Conservation (phyloP, 1,140 invertebrate genomes). For the Heliothis subflexa region DNA sequence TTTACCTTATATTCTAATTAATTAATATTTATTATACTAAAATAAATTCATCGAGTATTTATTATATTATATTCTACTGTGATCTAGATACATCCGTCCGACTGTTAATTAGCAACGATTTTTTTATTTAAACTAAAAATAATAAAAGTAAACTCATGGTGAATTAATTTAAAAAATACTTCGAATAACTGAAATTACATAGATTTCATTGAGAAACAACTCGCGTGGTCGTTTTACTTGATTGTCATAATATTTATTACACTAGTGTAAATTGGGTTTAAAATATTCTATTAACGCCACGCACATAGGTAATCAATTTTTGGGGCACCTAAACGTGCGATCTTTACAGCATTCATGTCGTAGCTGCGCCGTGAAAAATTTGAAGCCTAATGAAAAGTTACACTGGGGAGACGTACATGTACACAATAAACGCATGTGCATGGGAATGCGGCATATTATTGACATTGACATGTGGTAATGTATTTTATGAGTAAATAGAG, state of each 20-base stretch:
- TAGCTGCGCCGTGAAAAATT: background rate
- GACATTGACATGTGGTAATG: constrained; percentile 62
- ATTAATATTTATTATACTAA: too few relatives aligned
- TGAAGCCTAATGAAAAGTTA: background rate
- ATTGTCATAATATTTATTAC: constrained; percentile 7
- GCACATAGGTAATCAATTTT: constrained; percentile 6
- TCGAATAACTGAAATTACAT: too few relatives aligned
- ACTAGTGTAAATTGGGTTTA: background rate
- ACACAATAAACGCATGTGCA: constrained; percentile 12
- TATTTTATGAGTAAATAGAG: constrained; percentile 68
- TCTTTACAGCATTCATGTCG: background rate
- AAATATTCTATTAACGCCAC: background rate
- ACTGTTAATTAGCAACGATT: too few relatives aligned
- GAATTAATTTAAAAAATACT: too few relatives aligned
- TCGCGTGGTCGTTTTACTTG: background rate
- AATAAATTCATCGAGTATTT: too few relatives aligned
- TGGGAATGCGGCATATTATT: constrained; percentile 49
- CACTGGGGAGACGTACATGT: background rate
- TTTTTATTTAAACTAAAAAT: too few relatives aligned
- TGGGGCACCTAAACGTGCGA: constrained; percentile 18
- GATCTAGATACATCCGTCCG: too few relatives aligned
- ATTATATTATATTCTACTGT: too few relatives aligned
- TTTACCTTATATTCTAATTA: too few relatives aligned
- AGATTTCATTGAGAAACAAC: too few relatives aligned
- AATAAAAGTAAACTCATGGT: too few relatives aligned